Evolutionary conservation across 2,888 invertebrate genomes (phyloP).

Genomic region (Drosophila heteroneura): DNA sequence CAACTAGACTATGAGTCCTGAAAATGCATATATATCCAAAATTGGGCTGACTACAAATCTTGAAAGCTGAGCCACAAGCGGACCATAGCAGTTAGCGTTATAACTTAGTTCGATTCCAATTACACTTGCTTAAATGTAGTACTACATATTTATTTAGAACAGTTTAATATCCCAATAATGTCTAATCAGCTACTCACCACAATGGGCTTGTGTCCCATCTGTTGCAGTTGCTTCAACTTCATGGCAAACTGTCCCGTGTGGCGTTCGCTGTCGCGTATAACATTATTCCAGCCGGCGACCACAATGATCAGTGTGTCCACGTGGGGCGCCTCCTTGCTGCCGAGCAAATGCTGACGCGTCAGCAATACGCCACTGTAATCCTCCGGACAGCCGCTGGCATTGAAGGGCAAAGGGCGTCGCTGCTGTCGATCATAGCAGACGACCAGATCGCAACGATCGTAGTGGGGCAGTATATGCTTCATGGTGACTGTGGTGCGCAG

Average conservation of each 20-base stretch:
- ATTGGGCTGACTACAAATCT: background rate
- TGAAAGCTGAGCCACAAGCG: background rate
- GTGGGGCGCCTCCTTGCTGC: slow-evolving; percentile 45
- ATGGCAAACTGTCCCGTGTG: slow-evolving; percentile 87
- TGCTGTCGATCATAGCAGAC: slow-evolving; percentile 87
- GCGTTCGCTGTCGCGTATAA: slow-evolving; percentile 86
- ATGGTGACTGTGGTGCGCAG: slow-evolving; percentile 85
- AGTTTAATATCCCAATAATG: background rate
- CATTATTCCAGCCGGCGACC: slow-evolving; percentile 88
- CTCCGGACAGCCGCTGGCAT: slow-evolving; percentile 85
- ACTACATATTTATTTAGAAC: background rate
- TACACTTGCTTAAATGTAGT: background rate
- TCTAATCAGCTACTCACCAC: slow-evolving; percentile 84
- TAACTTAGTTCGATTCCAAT: background rate
- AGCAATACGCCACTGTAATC: slow-evolving; percentile 85
- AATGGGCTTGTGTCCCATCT: slow-evolving; percentile 87
- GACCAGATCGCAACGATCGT: slow-evolving; percentile 88
- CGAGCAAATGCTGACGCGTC: slow-evolving; percentile 76
- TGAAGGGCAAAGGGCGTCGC: slow-evolving; percentile 86
- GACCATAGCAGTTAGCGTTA: background rate
- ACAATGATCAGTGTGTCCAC: slow-evolving; percentile 87
- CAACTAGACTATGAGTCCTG: background rate
- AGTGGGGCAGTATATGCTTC: slow-evolving; percentile 89
- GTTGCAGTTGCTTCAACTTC: slow-evolving; percentile 88
- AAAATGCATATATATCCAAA: background rate